Conservation (phyloP, 2,113 vertebrate species). For the Onychorhynchus coronatus region DNA sequence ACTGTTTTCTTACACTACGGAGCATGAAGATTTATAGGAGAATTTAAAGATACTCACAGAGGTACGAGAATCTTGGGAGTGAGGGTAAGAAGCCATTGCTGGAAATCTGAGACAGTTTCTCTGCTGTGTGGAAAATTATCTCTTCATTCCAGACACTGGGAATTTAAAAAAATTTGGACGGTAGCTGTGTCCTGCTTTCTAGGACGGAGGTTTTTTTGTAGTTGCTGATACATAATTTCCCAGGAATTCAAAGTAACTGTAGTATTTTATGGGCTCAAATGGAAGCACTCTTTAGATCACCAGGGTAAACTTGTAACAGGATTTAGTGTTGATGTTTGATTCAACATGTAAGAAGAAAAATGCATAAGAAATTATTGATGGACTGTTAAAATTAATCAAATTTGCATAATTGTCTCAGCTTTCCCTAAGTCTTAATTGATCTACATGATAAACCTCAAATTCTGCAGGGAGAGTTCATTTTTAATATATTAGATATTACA, state of each 20-base stretch:
- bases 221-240: not conserved
- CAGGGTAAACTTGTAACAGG: not conserved
- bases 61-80: not conserved
- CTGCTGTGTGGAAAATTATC: not conserved
- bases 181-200: not conserved
- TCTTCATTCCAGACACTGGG: not conserved
- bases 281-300: not conserved
- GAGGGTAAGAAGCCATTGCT: not conserved
- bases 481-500: not conserved
- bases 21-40: not conserved
- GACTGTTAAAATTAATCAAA: constrained; percentile 16
- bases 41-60: not conserved
- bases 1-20: not conserved
- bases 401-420: not conserved
- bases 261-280: not conserved
- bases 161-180: not conserved
- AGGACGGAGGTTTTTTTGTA: not conserved
- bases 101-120: not conserved
- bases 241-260: not conserved
- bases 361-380: not conserved
- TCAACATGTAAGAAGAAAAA: constrained; percentile 17
- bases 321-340: not conserved
- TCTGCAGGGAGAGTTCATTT: not conserved
- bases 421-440: constrained; percentile 18
- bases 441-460: not conserved